These are phyloP conservation scores for Orestias chungarensis DNA, from an alignment of 2,797 vertebrate species.

Conservation along the genomic window DNA sequence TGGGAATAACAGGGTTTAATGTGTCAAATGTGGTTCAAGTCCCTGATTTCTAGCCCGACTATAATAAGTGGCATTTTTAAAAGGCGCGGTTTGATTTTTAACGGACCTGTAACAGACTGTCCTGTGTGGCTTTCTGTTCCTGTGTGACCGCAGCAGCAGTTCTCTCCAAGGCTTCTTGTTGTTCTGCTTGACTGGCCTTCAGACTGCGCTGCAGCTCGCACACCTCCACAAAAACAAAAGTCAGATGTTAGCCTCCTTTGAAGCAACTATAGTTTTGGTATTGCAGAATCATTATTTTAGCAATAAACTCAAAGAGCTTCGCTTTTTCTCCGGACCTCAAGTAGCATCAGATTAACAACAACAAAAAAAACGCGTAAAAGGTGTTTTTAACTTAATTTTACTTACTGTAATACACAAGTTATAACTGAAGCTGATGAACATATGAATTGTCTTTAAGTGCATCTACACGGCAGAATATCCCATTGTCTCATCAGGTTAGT, in stretches of 20 bases:
- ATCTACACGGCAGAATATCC: neutral
- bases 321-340: too few species aligned
- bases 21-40: neutral
- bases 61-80: neutral
- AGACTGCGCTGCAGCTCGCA: constrained; percentile 88
- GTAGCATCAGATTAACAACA: too few species aligned
- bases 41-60: neutral
- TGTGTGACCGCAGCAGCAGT: constrained; percentile 83
- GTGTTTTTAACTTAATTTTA: too few species aligned
- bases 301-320: neutral
- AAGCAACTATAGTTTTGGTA: neutral
- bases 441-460: neutral
- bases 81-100: neutral
- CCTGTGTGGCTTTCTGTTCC: constrained; percentile 91
- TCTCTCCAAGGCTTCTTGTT: constrained; percentile 92
- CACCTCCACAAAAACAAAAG: constrained; percentile 74
- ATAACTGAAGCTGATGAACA: neutral
- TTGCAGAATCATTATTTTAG: neutral
- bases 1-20: neutral
- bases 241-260: neutral
- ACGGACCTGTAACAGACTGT: constrained; percentile 90
- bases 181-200: constrained; percentile 86
- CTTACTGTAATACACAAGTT: too few species aligned
- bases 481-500: neutral
- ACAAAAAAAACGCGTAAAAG: too few species aligned